Conservation (phyloP, 1,140 invertebrate genomes). For the Heterodera schachtii region DNA sequence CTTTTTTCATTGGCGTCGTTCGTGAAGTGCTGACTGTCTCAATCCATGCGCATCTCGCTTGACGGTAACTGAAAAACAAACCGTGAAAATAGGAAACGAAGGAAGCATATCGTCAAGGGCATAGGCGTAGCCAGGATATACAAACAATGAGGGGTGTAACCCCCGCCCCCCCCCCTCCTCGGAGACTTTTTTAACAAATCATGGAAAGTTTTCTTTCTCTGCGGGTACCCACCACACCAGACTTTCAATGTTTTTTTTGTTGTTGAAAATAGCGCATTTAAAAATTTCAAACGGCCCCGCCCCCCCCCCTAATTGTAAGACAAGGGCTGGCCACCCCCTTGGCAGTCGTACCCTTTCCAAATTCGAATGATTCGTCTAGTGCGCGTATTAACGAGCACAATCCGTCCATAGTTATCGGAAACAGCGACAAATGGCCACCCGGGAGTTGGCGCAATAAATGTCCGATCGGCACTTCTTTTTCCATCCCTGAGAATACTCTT, state of each 20-base stretch:
- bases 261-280: no score
- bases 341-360: slow-evolving; percentile 37
- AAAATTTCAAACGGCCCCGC: no score
- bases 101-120: no score
- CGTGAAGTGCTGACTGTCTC: slow-evolving; percentile 26
- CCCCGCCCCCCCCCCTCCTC: no score
- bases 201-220: no score
- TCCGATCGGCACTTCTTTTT: slow-evolving; percentile 25
- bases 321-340: no score
- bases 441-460: slow-evolving; percentile 34
- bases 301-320: no score
- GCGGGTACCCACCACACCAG: no score
- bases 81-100: no score
- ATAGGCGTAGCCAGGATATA: neutral
- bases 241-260: no score
- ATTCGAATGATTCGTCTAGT: slow-evolving; percentile 36
- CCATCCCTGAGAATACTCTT: slow-evolving; percentile 25
- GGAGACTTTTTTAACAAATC: no score
- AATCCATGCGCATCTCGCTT: slow-evolving; percentile 52
- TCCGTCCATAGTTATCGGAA: slow-evolving; percentile 40
- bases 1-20: slow-evolving; percentile 28
- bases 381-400: slow-evolving; percentile 47
- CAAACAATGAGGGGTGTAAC: neutral
- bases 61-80: slow-evolving; percentile 33
- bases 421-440: slow-evolving; percentile 48